phyloP scores from a whole-genome alignment of 2,888 invertebrate species.

The Pseudococcus viburni region DNA sequence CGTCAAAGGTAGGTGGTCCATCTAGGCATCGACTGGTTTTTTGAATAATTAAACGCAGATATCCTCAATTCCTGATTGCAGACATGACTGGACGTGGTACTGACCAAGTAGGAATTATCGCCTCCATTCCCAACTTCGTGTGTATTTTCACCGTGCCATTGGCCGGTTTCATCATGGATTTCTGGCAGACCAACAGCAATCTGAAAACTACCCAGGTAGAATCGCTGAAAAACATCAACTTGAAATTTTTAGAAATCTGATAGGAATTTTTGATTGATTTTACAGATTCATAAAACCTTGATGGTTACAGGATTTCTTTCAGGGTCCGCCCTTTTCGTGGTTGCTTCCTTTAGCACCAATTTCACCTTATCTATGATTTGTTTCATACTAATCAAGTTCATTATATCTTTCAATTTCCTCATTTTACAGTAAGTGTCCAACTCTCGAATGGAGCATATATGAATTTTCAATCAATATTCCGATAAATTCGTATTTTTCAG shows the following conservation, averaged over 20 bases:
- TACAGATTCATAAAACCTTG: background rate
- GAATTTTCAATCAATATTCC: background rate
- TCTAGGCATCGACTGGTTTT: too few species aligned
- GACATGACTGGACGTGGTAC: background rate
- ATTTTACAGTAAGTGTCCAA: background rate
- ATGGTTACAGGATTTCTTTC: background rate
- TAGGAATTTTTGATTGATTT: background rate
- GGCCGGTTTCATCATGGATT: background rate
- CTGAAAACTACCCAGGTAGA: background rate
- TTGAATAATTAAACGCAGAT: too few species aligned
- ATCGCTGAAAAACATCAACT: background rate
- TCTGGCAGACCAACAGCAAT: background rate
- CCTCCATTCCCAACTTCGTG: background rate
- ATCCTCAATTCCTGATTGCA: background rate
- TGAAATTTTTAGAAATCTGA: background rate
- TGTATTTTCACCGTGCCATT: background rate
- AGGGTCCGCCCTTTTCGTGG: background rate
- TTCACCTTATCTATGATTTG: slow-evolving; percentile 8
- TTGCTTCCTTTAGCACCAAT: background rate
- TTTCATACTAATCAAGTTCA: slow-evolving; percentile 5
- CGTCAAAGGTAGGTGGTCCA: slow-evolving; percentile 27
- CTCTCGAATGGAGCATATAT: background rate
- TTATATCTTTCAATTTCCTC: background rate
- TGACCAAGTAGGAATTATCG: background rate
- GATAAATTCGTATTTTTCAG: background rate